A percentile compares a stretch with the other conserved stretches of the same genome.
These are phyloP conservation scores for Condylura cristata DNA, from an alignment of 2,113 vertebrate genomes.

Conservation along the genomic window DNA sequence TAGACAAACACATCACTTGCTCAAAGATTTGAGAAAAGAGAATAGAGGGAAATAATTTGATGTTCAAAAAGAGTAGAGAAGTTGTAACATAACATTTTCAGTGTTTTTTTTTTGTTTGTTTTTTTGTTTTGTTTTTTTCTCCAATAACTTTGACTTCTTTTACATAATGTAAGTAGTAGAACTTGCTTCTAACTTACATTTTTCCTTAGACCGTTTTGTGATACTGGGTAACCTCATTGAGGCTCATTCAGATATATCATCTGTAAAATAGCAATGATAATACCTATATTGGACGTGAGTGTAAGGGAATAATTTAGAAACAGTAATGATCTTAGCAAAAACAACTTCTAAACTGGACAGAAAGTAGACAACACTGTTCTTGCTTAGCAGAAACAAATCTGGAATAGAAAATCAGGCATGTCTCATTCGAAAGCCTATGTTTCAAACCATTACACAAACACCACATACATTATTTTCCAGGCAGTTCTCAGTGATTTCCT, in stretches of 20 bases:
- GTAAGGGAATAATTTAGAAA: background rate
- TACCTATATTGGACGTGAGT: background rate
- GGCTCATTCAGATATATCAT: background rate
- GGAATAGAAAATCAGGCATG: background rate
- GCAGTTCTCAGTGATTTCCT: background rate
- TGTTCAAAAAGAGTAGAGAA: background rate
- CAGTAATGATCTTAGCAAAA: background rate
- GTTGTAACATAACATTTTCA: background rate
- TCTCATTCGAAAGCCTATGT: background rate
- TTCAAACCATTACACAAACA: background rate
- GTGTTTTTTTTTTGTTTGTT: rapidly evolving
- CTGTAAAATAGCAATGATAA: background rate
- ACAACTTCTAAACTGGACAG: background rate
- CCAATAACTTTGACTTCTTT: background rate
- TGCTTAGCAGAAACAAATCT: background rate
- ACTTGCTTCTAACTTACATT: background rate
- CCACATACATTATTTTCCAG: background rate
- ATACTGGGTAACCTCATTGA: background rate
- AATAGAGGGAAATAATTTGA: background rate
- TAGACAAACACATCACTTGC: background rate
- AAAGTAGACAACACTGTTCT: background rate
- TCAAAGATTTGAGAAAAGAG: background rate
- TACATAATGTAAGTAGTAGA: background rate
- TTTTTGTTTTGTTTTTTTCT: background rate
- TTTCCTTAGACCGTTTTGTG: background rate